These are phyloP conservation scores for Drosophila eohydei DNA, from an alignment of 2,888 invertebrate genomes.

Conservation along the genomic window DNA sequence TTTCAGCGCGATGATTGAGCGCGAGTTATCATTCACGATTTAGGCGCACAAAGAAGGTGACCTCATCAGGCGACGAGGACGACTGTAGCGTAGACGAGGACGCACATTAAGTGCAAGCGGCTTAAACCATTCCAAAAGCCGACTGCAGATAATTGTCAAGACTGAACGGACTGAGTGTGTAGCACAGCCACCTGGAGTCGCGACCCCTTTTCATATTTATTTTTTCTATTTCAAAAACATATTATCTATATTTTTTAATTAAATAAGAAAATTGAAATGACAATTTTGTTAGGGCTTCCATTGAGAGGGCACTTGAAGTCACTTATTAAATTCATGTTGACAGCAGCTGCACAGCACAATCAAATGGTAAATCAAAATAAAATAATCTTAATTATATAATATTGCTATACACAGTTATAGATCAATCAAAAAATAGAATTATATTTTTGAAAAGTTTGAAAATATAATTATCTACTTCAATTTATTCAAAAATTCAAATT, in stretches of 20 bases:
- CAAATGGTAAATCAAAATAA: not conserved
- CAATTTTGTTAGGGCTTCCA: constrained; percentile 57
- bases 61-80: constrained; percentile 22
- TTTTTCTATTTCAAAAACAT: constrained; percentile 33
- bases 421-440: too few species aligned
- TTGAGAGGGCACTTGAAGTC: constrained; percentile 21
- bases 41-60: constrained; percentile 63
- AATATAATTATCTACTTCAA: too few species aligned
- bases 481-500: too few species aligned
- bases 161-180: constrained; percentile 22
- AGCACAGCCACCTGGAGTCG: constrained; percentile 20
- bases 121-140: constrained; percentile 54
- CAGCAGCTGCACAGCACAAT: constrained; percentile 22
- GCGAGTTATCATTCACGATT: constrained; percentile 76
- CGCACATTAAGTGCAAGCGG: constrained; percentile 56
- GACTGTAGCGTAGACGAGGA: constrained; percentile 1
- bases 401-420: too few species aligned
- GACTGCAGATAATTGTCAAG: constrained; percentile 72
- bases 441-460: too few species aligned
- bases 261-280: constrained; percentile 45
- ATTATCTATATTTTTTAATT: constrained; percentile 52
- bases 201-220: constrained; percentile 39
- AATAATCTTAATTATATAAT: not conserved
- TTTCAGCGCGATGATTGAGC: constrained; percentile 74
- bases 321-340: constrained; percentile 41